Base-by-base conservation (phyloP, 92 coral and sea anemone genomes). In the Scolanthus callimorphus region DNA sequence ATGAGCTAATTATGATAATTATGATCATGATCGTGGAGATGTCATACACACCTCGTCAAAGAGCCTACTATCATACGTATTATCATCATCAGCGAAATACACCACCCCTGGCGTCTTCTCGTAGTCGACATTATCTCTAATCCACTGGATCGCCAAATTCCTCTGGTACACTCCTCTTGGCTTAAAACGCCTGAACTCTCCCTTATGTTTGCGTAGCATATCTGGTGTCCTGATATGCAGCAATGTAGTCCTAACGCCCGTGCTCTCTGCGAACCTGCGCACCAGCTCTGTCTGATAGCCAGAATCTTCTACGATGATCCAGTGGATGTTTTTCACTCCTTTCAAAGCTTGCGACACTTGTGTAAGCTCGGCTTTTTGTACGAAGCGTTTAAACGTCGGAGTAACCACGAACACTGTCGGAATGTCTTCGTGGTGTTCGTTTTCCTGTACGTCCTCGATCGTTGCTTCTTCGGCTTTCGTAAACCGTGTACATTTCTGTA, bases 31-130 rank as follows among this genome's bases (percentile, higher is more conserved):
- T n/a, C n/a, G n/a, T n/a, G n/a, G n/a, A n/a, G n/a, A n/a, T n/a
- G n/a, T n/a, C n/a, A n/a, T n/a, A n/a, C 71, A 2, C 53, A 89
- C 97, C 94, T 89, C 85, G 15, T 89, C 89, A 68, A 89, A 89
- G 22, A 89, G 47, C 26, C 67, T 46, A 31, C 76, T 76, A 44
- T 90, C 94, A 12, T 90, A 90, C 2, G 91, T 82, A 39, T 90
- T 90, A 49, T 90, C 97, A 62, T 90, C 97, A 46, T 90, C 97
- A 21, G 95, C 97, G 74, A 90, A 90, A 25, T 90, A 90, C 22
- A 90, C 86, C 52, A 90, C 97, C 22, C 97, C 97, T 2, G 70
- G 70, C 1, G 73, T 77, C 29, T 72, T 59, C 43, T 54, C 66
- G 37, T 91, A 86, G 51, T 81, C 50, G 25, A 90, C 48, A 49